Conservation (phyloP, 2,888 invertebrate genomes). For the Cheilosia vulpina region DNA sequence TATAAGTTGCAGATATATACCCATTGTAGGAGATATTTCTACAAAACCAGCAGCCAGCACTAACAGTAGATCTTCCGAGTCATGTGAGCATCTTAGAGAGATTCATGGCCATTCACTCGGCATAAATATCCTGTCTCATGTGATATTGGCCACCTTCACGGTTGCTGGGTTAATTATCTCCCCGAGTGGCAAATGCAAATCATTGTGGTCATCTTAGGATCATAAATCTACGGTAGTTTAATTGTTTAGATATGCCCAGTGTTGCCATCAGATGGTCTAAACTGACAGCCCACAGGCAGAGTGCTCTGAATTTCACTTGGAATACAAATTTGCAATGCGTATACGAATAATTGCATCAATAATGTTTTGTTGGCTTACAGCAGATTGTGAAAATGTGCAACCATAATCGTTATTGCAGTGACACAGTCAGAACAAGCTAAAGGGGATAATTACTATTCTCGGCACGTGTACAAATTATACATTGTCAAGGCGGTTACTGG, state of each 20-base stretch:
- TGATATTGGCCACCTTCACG: conserved; percentile 39
- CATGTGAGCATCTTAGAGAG: conserved; percentile 59
- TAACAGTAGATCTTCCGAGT: conserved; percentile 53
- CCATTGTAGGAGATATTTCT: not conserved
- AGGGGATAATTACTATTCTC: conserved; percentile 64
- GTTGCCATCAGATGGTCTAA: conserved; percentile 40
- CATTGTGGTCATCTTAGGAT: conserved; percentile 65
- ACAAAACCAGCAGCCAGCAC: not conserved
- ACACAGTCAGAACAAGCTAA: conserved; percentile 40
- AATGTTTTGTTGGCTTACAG: conserved; percentile 57
- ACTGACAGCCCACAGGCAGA: conserved; percentile 23
- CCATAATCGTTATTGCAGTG: conserved; percentile 66
- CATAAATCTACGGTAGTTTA: conserved; percentile 59
- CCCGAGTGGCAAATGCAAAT: conserved; percentile 65
- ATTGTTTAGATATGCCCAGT: conserved; percentile 36
- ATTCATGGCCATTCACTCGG: conserved; percentile 54
- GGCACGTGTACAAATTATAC: conserved; percentile 48
- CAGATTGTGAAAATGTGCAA: conserved; percentile 68
- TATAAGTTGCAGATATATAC: conserved; percentile 16
- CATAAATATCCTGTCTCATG: conserved; percentile 63
- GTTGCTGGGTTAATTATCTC: conserved; percentile 58
- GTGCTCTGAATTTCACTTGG: conserved; percentile 13
- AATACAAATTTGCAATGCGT: conserved; percentile 55
- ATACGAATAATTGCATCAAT: conserved; percentile 69
- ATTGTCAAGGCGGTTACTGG: conserved; percentile 14